Conservation (phyloP, 2,113 vertebrate genomes). For the Calypte anna region DNA sequence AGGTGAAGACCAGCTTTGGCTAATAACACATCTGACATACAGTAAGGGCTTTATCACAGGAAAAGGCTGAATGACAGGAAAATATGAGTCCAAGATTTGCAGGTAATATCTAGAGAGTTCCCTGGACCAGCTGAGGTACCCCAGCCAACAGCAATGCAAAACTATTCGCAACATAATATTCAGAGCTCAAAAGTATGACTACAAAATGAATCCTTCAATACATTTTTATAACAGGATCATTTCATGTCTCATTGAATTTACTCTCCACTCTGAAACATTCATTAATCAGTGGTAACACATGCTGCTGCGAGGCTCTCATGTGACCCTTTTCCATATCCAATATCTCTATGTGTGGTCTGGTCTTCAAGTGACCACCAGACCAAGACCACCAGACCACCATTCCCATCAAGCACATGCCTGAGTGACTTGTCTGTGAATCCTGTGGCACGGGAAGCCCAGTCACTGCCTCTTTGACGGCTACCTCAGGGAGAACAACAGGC, state of each 20-base stretch:
- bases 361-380: neutral
- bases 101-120: neutral
- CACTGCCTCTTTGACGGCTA: neutral
- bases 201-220: neutral
- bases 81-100: neutral
- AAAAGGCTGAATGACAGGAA: neutral
- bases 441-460: neutral
- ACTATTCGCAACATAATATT: neutral
- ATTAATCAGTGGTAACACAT: neutral
- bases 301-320: neutral
- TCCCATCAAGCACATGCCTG: neutral
- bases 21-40: neutral
- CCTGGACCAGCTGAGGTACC: neutral
- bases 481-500: neutral
- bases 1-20: neutral
- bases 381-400: neutral
- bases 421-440: neutral
- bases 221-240: neutral
- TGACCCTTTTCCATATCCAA: neutral
- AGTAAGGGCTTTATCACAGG: neutral
- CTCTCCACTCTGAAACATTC: neutral
- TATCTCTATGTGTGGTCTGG: neutral
- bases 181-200: neutral
- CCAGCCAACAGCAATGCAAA: neutral
- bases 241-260: slow-evolving; percentile 3